Conservation (phyloP, 2,888 invertebrate species). For the Eudasyphora cyanicolor region DNA sequence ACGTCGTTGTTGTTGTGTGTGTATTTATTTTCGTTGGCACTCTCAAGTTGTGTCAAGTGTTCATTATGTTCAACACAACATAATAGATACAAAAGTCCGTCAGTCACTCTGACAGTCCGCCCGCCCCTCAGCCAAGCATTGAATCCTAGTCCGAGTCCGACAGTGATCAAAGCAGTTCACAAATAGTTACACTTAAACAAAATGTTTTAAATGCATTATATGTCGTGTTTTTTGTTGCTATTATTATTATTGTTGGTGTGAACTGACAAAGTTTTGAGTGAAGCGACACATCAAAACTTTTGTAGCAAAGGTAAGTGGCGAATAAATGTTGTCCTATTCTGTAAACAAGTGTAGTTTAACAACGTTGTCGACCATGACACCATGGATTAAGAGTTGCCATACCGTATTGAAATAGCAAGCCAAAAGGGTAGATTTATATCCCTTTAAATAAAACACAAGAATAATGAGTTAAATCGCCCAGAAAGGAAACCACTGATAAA, state of each 20-base stretch:
- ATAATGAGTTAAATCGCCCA: too few relatives aligned
- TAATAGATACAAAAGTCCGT: not conserved
- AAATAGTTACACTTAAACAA: conserved; percentile 52
- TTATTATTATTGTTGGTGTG: not conserved
- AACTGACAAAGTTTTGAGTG: not conserved
- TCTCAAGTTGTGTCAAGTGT: conserved; percentile 55
- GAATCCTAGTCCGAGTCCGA: too few relatives aligned
- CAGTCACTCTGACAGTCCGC: not conserved
- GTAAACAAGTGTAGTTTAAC: too few relatives aligned
- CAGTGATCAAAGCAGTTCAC: conserved; percentile 44
- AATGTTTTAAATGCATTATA: not conserved
- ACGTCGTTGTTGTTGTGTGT: not conserved
- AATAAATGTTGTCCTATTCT: not conserved
- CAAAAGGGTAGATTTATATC: too few relatives aligned
- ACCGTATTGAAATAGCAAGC: too few relatives aligned
- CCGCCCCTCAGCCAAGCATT: too few relatives aligned
- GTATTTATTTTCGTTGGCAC: conserved; percentile 40
- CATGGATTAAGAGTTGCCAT: too few relatives aligned
- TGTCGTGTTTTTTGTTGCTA: not conserved
- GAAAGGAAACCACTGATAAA: too few relatives aligned
- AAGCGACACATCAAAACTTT: not conserved
- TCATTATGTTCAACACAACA: conserved; percentile 40
- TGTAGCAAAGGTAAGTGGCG: not conserved
- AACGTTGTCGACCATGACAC: too few relatives aligned
- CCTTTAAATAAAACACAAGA: too few relatives aligned